Conservation (phyloP, 2,888 invertebrate species). For the Tupiocoris notatus region DNA sequence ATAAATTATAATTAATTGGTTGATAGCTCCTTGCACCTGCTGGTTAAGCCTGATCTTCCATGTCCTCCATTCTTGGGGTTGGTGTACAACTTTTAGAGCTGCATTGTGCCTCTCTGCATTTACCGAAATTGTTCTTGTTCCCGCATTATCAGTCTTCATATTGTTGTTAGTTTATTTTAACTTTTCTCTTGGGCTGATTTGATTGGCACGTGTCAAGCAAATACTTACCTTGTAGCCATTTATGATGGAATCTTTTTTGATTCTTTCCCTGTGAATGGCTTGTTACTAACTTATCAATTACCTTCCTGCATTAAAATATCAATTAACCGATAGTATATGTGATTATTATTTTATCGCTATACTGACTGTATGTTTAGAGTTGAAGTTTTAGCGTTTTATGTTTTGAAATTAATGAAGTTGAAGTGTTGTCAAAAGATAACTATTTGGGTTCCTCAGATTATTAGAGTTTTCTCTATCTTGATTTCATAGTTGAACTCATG, state of each 20-base stretch:
- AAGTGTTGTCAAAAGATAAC: no score
- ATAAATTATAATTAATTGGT: neutral
- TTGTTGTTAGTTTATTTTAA: no score
- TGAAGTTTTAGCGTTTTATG: neutral
- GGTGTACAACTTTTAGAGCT: neutral
- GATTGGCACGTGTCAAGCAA: no score
- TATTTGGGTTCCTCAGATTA: neutral
- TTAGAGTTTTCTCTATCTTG: neutral
- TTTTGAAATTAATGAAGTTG: neutral
- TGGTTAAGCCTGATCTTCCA: neutral
- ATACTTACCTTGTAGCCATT: no score
- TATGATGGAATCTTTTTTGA: no score
- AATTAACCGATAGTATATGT: no score
- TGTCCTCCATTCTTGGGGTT: neutral
- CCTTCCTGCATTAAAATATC: no score
- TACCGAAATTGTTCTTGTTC: neutral
- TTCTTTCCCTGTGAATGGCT: no score
- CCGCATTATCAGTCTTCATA: no score
- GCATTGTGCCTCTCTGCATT: neutral
- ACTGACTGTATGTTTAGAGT: neutral
- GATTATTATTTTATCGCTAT: neutral
- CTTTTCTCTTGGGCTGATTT: neutral
- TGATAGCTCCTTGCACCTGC: neutral
- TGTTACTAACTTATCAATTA: no score
- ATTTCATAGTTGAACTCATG: neutral